A percentile compares a stretch with the other conserved stretches of the same genome.
phyloP scores from a whole-genome alignment of 2,888 invertebrate genomes.

The Apamea sordens region DNA sequence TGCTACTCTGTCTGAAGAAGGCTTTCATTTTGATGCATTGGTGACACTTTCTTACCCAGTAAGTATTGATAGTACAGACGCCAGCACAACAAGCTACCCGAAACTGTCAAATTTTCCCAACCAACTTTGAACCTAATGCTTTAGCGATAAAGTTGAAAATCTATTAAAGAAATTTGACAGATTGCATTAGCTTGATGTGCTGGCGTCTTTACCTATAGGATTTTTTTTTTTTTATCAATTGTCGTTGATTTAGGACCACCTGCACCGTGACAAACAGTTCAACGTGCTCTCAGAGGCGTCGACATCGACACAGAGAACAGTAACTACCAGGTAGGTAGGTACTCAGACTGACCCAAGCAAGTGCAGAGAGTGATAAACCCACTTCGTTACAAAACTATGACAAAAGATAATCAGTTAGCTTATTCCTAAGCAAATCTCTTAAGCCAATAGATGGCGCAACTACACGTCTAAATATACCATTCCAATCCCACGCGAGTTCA shows the following conservation, averaged over 20 bases:
- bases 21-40: background rate
- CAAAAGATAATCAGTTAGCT: background rate
- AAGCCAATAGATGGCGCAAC: constrained; percentile 56
- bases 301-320: background rate
- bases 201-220: background rate
- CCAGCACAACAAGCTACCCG: too few species aligned
- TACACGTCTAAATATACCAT: constrained; percentile 49
- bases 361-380: background rate
- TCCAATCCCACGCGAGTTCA: constrained; percentile 34
- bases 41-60: background rate
- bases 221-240: too few species aligned
- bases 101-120: too few species aligned
- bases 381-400: background rate
- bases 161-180: too few species aligned
- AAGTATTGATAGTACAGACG: background rate
- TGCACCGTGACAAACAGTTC: background rate
- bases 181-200: too few species aligned
- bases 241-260: background rate
- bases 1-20: background rate
- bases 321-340: background rate
- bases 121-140: too few species aligned
- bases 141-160: too few species aligned
- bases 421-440: background rate
- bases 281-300: background rate
- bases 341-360: background rate